Evolutionary conservation across 2,113 vertebrate species (phyloP).

Genomic region (Sapayoa aenigma): DNA sequence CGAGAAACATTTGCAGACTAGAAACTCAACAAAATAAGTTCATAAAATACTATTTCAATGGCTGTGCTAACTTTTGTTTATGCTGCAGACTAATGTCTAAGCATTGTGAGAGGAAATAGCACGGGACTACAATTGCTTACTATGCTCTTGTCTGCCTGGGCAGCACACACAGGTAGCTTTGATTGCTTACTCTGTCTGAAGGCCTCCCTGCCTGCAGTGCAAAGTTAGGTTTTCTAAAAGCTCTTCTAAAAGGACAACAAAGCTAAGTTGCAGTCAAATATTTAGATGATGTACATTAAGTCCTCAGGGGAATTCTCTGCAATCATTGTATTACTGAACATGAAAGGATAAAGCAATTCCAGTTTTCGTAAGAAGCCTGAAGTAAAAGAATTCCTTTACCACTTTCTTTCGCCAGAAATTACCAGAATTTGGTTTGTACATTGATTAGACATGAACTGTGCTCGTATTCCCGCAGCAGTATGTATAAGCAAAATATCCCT

Average conservation of each 20-base stretch:
- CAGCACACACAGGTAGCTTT: not conserved
- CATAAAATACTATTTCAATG: not conserved
- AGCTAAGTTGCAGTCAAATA: not conserved
- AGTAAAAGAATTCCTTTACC: not conserved
- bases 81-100: not conserved
- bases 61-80: not conserved
- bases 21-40: not conserved
- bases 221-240: not conserved
- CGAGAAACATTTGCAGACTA: not conserved
- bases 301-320: not conserved
- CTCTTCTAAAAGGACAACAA: not conserved
- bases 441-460: not conserved
- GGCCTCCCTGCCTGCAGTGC: not conserved
- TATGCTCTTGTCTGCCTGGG: not conserved
- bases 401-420: not conserved
- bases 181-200: not conserved
- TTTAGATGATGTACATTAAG: not conserved
- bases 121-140: not conserved
- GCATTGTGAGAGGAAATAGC: not conserved
- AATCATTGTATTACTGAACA: not conserved
- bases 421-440: not conserved
- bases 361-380: not conserved
- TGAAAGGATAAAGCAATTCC: not conserved
- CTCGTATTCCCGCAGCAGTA: not conserved
- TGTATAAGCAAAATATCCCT: not conserved